Evolutionary conservation across 2,113 vertebrate genomes (phyloP).

Genomic region (Sceloporus undulatus): DNA sequence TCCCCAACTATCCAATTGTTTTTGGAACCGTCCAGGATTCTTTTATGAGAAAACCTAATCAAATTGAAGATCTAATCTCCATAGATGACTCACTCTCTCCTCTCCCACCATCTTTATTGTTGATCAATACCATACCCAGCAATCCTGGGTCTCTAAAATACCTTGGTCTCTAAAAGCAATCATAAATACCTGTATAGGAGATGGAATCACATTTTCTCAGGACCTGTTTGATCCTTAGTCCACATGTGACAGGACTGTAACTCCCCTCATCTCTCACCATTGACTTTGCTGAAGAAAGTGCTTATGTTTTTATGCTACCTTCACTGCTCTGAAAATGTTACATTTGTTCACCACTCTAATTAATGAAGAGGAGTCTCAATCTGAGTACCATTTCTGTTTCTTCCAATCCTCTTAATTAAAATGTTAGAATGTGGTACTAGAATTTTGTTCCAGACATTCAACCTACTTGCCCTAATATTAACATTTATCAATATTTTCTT

Average conservation of each 20-base stretch:
- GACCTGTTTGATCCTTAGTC: too few relatives aligned
- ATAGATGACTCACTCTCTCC: background rate
- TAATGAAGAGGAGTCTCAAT: background rate
- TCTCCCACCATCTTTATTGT: background rate
- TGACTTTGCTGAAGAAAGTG: background rate
- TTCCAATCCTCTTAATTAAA: background rate
- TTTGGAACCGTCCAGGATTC: background rate
- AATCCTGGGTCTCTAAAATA: background rate
- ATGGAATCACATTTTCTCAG: background rate
- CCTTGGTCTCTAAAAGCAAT: background rate
- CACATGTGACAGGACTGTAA: too few relatives aligned
- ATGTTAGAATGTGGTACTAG: background rate
- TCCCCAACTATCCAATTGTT: background rate
- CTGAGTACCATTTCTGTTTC: background rate
- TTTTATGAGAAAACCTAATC: background rate
- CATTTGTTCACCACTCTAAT: background rate
- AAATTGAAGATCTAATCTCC: background rate
- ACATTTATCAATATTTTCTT: background rate
- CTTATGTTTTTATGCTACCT: background rate
- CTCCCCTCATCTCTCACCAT: too few relatives aligned
- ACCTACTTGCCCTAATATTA: conserved; percentile 7
- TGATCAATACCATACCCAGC: background rate
- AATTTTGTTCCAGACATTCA: background rate
- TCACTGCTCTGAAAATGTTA: background rate
- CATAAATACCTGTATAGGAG: background rate